These are phyloP conservation scores for Elmis aenea DNA, from an alignment of 2,888 invertebrate species.

Conservation along the genomic window DNA sequence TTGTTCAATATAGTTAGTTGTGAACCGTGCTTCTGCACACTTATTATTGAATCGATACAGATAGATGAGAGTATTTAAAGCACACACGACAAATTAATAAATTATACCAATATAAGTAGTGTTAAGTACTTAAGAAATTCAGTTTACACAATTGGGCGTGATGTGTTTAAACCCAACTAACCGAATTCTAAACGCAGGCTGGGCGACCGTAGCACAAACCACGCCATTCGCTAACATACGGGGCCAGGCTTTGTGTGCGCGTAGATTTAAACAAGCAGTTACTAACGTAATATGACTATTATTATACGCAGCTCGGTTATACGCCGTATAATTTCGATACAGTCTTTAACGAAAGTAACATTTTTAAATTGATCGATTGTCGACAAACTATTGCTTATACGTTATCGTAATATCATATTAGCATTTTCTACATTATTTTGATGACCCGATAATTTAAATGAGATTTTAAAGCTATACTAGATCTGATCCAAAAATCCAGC, in stretches of 20 bases:
- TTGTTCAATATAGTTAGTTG: conserved; percentile 20
- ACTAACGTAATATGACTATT: no score
- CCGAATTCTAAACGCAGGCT: conserved; percentile 36
- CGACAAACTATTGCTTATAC: no score
- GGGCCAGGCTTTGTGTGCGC: conserved; percentile 17
- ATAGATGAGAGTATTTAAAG: background rate
- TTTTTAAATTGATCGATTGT: no score
- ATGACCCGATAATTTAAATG: no score
- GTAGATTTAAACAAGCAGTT: no score
- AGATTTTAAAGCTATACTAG: no score
- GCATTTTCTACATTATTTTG: no score
- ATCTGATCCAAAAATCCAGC: conserved; percentile 13
- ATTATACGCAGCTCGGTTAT: no score
- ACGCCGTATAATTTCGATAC: no score
- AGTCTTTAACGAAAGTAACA: no score
- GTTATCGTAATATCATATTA: no score
- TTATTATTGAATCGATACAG: background rate
- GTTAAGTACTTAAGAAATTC: background rate
- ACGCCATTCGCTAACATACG: conserved; percentile 40
- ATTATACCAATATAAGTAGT: background rate
- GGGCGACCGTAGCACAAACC: conserved; percentile 46
- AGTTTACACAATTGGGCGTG: conserved; percentile 28
- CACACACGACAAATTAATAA: background rate
- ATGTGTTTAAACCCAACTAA: conserved; percentile 13
- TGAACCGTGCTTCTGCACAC: conserved; percentile 18